phyloP scores from a whole-genome alignment of 2,113 vertebrate species.

The Orycteropus afer region DNA sequence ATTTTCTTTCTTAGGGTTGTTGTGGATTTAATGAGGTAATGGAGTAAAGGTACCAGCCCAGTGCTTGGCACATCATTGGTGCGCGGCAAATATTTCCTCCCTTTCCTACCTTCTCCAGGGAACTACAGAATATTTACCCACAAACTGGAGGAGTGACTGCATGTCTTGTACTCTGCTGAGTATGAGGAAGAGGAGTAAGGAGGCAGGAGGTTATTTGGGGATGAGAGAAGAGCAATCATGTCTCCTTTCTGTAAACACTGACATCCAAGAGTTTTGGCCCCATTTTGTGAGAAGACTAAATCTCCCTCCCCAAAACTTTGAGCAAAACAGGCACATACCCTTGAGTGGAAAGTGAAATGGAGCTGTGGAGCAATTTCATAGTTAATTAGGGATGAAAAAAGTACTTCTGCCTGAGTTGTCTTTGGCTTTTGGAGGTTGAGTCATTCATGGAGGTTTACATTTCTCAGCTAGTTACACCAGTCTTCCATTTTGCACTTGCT shows the following conservation, averaged over 20 bases:
- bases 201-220: neutral
- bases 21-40: neutral
- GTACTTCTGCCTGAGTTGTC: neutral
- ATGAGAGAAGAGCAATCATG: neutral
- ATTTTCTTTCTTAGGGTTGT: neutral
- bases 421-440: conserved; percentile 3
- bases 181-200: neutral
- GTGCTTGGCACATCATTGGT: neutral
- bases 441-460: neutral
- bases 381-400: conserved; percentile 1
- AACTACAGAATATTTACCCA: neutral
- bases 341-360: neutral
- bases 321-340: neutral
- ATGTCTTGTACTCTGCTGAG: neutral
- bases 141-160: neutral
- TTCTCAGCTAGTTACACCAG: neutral
- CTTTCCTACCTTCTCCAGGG: neutral
- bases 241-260: conserved; percentile 31
- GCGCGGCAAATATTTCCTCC: neutral
- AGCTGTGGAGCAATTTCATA: neutral
- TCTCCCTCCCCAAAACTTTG: neutral
- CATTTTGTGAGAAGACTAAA: neutral
- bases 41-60: neutral
- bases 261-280: neutral
- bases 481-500: neutral